Evolutionary conservation across 2,888 invertebrate genomes (phyloP), one percentile per base, ranked within the genome.

Genomic region (Gymnosoma rotundatum): DNA sequence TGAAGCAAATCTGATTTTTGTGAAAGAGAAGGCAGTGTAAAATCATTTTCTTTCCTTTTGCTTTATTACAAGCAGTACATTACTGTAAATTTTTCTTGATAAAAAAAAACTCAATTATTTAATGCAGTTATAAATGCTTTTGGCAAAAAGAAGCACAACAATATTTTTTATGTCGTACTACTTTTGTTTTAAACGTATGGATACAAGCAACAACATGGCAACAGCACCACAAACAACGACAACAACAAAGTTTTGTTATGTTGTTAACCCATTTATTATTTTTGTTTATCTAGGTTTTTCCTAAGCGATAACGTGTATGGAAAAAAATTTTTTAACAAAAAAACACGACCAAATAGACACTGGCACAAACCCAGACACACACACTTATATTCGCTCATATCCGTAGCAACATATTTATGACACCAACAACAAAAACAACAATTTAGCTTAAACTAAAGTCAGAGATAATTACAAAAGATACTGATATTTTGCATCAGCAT

Each of bases 211-310:
- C 56, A 50, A 66, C 36, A 76, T 21, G 76, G 52, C 54, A 78
- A 69, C 69, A 78, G 56, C 69, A 32, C 32, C 69, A 61, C 42
- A 60, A 52, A 56, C 38, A 66, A 66, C 48, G 61, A 48, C 25
- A 72, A 66, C 42, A 79, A 73, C 42, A 73, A 73, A 58, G 25
- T 54, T 45, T 58, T 73, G 38, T 79, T 58, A 72, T 66, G 66
- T 73, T 79, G 73, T 79, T 74, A 67, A 80, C 52, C 73, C 67
- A 80, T 80, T 80, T 80, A 80, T 67, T 80, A 66, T 67, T 32
- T 60, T 32, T 73, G 60, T 73, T 79, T 79, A 79, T 73, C 79
- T 70, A 48, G 48, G 50, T 60, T 72, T 72, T 78, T 78, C 14
- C 63, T 78, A 63, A 45, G 54, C 64, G 42, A 58, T 58, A 20